Evolutionary conservation across 1,140 invertebrate species (phyloP).

Genomic region (Asobara japonica): DNA sequence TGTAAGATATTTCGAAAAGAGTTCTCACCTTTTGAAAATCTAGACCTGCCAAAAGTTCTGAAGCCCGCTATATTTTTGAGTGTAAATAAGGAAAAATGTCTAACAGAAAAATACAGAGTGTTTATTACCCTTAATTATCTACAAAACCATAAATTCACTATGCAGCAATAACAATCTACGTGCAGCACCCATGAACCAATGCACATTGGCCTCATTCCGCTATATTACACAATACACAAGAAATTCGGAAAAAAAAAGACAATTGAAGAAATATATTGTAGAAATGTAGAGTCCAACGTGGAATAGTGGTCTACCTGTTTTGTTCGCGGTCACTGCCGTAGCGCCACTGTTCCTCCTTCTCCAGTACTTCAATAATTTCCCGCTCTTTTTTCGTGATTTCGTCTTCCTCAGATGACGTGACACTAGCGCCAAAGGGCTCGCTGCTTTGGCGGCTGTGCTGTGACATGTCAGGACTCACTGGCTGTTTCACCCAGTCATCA

Average conservation of each 20-base stretch:
- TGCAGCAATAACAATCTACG: conserved; percentile 19
- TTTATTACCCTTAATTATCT: conserved; percentile 21
- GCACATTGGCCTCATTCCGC: too few relatives aligned
- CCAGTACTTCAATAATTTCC: conserved; percentile 77
- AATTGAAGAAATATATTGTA: not conserved
- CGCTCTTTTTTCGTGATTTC: conserved; percentile 77
- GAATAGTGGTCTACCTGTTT: conserved; percentile 49
- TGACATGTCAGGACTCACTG: conserved; percentile 70
- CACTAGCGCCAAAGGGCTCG: conserved; percentile 73
- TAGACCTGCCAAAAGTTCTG: too few relatives aligned
- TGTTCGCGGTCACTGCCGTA: conserved; percentile 59
- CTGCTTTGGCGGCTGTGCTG: conserved; percentile 82
- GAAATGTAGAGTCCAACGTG: conserved; percentile 4
- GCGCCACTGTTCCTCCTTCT: conserved; percentile 73
- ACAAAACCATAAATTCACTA: conserved; percentile 24
- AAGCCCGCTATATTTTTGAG: too few relatives aligned
- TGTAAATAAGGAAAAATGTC: too few relatives aligned
- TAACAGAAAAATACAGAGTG: not conserved
- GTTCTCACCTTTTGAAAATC: too few relatives aligned
- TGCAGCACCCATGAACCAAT: conserved; percentile 29
- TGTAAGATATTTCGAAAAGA: too few relatives aligned
- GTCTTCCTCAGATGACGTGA: conserved; percentile 77
- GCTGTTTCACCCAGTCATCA: conserved; percentile 70
- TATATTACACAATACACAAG: conserved; percentile 24
- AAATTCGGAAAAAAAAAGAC: not conserved